These are phyloP conservation scores for Callaeas wilsoni DNA, from an alignment of 2,113 vertebrate species.

Conservation along the genomic window DNA sequence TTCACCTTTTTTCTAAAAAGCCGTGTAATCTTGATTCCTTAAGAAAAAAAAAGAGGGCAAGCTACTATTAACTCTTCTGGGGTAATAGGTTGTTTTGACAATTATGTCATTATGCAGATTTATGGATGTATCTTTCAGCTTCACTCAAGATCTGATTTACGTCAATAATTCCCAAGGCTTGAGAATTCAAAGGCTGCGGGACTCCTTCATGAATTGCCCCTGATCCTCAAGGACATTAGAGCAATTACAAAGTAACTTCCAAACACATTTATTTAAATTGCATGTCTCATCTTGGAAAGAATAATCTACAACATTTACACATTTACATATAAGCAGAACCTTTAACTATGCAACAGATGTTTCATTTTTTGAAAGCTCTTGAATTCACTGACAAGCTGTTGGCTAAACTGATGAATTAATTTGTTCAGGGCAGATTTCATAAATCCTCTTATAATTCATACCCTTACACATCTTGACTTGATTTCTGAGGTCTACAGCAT, in stretches of 20 bases:
- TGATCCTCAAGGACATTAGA: constrained; percentile 34
- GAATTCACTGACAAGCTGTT: constrained; percentile 76
- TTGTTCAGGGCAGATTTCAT: constrained; percentile 75
- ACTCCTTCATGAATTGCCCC: constrained; percentile 13
- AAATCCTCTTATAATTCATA: constrained; percentile 80
- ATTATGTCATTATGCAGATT: background rate
- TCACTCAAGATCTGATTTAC: constrained; percentile 24
- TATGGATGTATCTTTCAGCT: background rate
- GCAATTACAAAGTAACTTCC: constrained; percentile 60
- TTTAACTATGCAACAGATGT: constrained; percentile 78
- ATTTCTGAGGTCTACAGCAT: constrained; percentile 74
- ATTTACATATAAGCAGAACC: constrained; percentile 67
- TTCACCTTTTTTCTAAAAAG: background rate
- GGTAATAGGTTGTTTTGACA: constrained; percentile 5
- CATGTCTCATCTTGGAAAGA: constrained; percentile 46
- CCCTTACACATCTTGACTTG: constrained; percentile 76
- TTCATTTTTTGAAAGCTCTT: constrained; percentile 68
- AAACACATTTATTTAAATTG: constrained; percentile 57
- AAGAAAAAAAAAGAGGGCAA: background rate
- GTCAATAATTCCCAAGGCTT: constrained; percentile 2
- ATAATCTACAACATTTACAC: constrained; percentile 54
- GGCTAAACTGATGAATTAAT: constrained; percentile 79
- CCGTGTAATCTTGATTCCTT: background rate
- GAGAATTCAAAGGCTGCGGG: background rate
- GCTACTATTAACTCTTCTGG: background rate